Base-by-base conservation (phyloP, 2,888 invertebrate genomes). In the Protonemura montana region DNA sequence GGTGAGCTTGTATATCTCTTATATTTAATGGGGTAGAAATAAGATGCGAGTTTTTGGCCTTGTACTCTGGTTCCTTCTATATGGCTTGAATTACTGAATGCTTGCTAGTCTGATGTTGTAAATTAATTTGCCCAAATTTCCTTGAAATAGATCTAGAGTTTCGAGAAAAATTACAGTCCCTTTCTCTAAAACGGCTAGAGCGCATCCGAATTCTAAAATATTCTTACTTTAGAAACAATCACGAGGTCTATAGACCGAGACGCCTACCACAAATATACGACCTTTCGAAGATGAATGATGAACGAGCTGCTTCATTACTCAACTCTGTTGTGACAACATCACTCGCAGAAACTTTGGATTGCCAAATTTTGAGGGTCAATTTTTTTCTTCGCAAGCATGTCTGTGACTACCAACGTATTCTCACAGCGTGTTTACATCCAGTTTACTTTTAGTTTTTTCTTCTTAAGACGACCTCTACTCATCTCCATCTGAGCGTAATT, bases 221-320 rank as follows among this genome's bases (percentile, higher is more conserved):
- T 10, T 59, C 59, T 59, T 59, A 16, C 13, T 59, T 59, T 59
- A 59, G 59, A 59, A 59, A 59, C 59, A 59, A 59, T 59, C 59
- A 59, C 59, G 59, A 59, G 59, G 59, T 59, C 13, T 35, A 10
- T 6, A 35, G n/a, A n/a, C n/a, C n/a, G n/a, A n/a, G 35, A 3
- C 35, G 35, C 21, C 59, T 10, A 10, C 59, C 59, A 59, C 59
- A 59, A 59, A 59, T 59, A 59, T 21, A 59, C 59, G 59, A 59
- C 59, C 59, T 59, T 59, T 59, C 59, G 59, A 59, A 59, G 59
- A 59, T 59, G 59, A 59, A 13, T 59, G 59, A 59, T 59, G 59
- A 21, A 59, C 21, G 59, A 59, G 59, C 1, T 59, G 3, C 59
- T 59, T 59, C 59, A 59, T 59, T 59, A 59, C 59, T 59, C 59